Evolutionary conservation across 2,113 vertebrate species (phyloP).

Genomic region (Prionailurus bengalensis): DNA sequence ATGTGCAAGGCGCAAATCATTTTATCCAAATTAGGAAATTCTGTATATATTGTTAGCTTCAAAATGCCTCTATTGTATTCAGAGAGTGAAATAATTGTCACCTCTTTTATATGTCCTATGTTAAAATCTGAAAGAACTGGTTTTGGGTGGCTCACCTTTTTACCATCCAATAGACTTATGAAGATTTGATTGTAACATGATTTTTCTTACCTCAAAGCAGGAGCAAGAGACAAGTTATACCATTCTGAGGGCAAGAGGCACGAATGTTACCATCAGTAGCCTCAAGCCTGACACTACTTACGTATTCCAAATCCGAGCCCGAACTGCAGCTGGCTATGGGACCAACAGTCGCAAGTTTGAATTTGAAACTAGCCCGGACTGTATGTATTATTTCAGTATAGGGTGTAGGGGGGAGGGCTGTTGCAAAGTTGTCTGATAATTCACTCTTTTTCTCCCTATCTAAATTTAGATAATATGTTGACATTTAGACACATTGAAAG

Average conservation of each 20-base stretch:
- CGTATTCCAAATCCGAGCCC: conserved; percentile 97
- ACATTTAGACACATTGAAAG: background rate
- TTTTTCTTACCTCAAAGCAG: conserved; percentile 91
- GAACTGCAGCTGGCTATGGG: conserved; percentile 98
- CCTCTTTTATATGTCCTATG: background rate
- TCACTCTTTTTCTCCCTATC: conserved; percentile 61
- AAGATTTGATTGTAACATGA: conserved; percentile 81
- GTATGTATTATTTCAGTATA: conserved; percentile 89
- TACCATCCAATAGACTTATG: conserved; percentile 14
- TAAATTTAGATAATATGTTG: background rate
- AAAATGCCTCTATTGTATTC: background rate
- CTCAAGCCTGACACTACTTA: conserved; percentile 98
- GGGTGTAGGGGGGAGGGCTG: background rate
- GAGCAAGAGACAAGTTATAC: conserved; percentile 99
- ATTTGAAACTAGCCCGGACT: conserved; percentile 98
- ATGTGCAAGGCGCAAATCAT: background rate
- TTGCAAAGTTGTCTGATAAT: conserved; percentile 28
- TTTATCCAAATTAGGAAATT: background rate
- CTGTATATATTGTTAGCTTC: background rate
- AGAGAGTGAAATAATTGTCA: background rate
- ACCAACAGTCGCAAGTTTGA: conserved; percentile 97
- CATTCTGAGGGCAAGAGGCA: conserved; percentile 95
- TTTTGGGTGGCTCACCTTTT: conserved; percentile 1
- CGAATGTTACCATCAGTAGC: conserved; percentile 96
- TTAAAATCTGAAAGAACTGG: background rate